phyloP scores from a whole-genome alignment of 2,113 vertebrate genomes.

The Hipposideros armiger region DNA sequence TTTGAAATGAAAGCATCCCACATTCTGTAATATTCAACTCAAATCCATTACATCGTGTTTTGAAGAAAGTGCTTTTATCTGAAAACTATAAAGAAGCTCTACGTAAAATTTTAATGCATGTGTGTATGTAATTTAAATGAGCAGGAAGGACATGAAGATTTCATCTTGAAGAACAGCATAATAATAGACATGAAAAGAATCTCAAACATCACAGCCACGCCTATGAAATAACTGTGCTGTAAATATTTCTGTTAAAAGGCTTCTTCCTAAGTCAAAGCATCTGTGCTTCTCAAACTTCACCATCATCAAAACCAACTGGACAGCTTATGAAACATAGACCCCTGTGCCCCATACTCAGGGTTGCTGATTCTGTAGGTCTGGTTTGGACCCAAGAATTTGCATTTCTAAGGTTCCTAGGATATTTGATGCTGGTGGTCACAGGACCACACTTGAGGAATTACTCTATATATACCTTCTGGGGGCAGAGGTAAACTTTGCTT shows the following conservation, averaged over 20 bases:
- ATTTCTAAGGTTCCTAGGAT: neutral
- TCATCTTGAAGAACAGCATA: slow-evolving; percentile 30
- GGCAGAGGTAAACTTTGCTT: neutral
- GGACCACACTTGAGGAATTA: neutral
- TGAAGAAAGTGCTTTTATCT: slow-evolving; percentile 64
- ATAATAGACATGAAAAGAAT: slow-evolving; percentile 49
- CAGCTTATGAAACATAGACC: neutral
- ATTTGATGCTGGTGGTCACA: neutral
- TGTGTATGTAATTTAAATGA: slow-evolving; percentile 54
- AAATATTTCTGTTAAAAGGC: slow-evolving; percentile 58
- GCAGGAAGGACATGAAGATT: slow-evolving; percentile 46
- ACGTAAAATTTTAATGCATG: slow-evolving; percentile 45
- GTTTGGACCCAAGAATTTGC: neutral
- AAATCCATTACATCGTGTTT: slow-evolving; percentile 6
- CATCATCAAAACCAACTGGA: neutral
- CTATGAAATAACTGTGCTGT: neutral
- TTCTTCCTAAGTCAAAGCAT: neutral
- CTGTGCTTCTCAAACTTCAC: neutral
- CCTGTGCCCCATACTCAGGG: neutral
- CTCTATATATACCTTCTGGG: neutral
- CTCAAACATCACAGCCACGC: slow-evolving; percentile 11
- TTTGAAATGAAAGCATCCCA: slow-evolving; percentile 49
- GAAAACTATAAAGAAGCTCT: slow-evolving; percentile 54
- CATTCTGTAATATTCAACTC: slow-evolving; percentile 30
- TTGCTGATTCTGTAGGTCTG: neutral